Percentiles rank a stretch among this genome's conserved stretches.
These are phyloP conservation scores for Luidia sarsii DNA, from an alignment of 53 echinoderm and acorn worm genomes.

Conservation along the genomic window DNA sequence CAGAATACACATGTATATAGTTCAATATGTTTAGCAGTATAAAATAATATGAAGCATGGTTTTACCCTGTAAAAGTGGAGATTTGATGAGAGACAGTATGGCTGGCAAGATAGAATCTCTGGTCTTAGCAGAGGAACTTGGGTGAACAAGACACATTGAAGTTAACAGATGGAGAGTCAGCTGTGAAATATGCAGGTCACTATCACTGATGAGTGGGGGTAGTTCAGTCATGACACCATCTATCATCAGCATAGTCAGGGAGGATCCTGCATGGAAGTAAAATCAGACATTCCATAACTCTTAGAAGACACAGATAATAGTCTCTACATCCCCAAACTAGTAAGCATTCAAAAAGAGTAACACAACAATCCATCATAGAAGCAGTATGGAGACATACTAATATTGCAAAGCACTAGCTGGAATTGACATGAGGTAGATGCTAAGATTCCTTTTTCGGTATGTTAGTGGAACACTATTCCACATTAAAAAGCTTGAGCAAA, in stretches of 20 bases:
- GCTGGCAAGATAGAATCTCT: constrained; percentile 74
- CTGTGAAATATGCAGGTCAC: constrained; percentile 99
- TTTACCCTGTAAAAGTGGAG: constrained; percentile 96
- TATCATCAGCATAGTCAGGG: constrained; percentile 86
- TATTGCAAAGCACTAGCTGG: no score
- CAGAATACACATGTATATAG: no score
- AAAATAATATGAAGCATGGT: no score
- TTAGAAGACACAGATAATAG: background rate
- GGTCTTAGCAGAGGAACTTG: constrained; percentile 74
- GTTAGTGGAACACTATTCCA: no score
- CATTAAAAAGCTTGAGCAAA: no score
- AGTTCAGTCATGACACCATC: constrained; percentile 91
- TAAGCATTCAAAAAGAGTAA: no score
- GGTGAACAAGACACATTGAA: constrained; percentile 84
- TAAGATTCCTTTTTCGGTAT: no score
- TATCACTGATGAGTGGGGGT: constrained; percentile 94
- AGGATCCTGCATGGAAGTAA: constrained; percentile 42
- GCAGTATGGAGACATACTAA: no score
- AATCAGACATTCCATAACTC: background rate
- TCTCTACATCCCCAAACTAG: no score
- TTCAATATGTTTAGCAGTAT: no score
- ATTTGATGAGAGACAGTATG: constrained; percentile 79
- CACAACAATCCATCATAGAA: no score
- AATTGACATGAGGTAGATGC: no score
- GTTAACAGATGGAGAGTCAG: constrained; percentile 94